Base-by-base conservation (phyloP, 92 coral and sea anemone genomes). In the Montipora capitata region DNA sequence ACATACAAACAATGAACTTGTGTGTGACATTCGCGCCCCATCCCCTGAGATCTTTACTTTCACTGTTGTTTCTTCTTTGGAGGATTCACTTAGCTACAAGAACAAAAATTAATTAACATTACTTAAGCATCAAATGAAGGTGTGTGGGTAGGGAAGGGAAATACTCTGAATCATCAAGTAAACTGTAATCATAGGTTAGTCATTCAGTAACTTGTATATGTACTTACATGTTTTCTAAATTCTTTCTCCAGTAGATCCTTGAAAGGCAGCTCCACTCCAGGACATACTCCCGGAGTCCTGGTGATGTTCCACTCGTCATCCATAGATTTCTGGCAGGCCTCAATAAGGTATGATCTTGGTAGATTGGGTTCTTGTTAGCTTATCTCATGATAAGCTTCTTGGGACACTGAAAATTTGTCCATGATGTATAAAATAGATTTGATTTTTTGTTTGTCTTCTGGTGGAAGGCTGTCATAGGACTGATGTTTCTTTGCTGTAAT, bases 261-360 rank as follows among this genome's bases (percentile, higher is more conserved):
- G 64, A 86, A 86, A 41, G 90, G 79, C 6, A 86, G 72, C 16
- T 86, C 85, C 18, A 84, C 90, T 5, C 90, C 71, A 1, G 58
- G 74, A 18, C 78, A 78, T 16, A 67, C 70, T 17, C 90, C 90
- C 13, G 89, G 84, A 2, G 84, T 85, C 84, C 72, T 85, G 13
- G 76, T 85, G 3, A 76, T 59, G 5, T 86, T 39, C 90, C 90
- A 86, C 54, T 68, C 12, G 17, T 52, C 73, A 65, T 78, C 83
- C 27, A 48, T 39, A 40, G 69, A 14, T 86, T 67, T 78, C 77
- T 77, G 78, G 59, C 90, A 68, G 15, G 78, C 84, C 59, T 78
- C 51, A 3, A 67, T 72, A 78, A 77, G 49, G 72, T 86, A 86
- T 69, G 78, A 77, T 44, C 61, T 40, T 64, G 90, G 90, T 9